Conservation (phyloP, 2,888 invertebrate genomes). For the Thereva unica region DNA sequence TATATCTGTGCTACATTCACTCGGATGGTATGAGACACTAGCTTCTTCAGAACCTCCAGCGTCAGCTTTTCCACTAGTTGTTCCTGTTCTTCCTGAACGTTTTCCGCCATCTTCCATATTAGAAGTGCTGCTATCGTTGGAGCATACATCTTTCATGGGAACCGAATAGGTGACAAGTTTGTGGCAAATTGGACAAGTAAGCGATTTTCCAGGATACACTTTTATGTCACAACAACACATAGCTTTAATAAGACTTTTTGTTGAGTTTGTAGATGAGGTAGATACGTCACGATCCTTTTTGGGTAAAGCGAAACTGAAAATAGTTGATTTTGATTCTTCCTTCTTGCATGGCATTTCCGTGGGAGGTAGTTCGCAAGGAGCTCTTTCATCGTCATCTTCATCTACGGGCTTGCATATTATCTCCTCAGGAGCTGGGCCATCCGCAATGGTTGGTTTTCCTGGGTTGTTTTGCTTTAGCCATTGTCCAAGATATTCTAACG, state of each 20-base stretch:
- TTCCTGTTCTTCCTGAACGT: no score
- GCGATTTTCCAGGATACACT: constrained; percentile 11
- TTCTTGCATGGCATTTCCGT: not conserved
- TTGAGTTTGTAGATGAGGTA: not conserved
- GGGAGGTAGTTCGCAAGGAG: not conserved
- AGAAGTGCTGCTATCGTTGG: no score
- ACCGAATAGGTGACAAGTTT: constrained; percentile 18
- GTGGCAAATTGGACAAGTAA: constrained; percentile 15
- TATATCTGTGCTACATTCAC: no score
- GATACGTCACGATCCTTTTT: not conserved
- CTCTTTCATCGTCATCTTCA: not conserved
- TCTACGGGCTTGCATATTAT: not conserved
- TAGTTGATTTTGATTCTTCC: not conserved
- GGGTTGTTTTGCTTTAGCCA: constrained; percentile 19
- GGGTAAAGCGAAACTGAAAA: not conserved
- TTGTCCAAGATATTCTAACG: constrained; percentile 2
- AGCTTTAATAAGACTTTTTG: not conserved
- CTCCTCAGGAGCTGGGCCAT: not conserved
- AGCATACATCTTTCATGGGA: not conserved
- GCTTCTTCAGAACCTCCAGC: no score
- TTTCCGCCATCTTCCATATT: no score
- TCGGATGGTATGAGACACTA: no score
- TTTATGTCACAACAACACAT: constrained; percentile 22
- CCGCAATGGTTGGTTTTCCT: constrained; percentile 1
- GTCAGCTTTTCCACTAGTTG: no score